Base-by-base conservation (phyloP, 2,113 vertebrate species). In the Nansenia antarctica region DNA sequence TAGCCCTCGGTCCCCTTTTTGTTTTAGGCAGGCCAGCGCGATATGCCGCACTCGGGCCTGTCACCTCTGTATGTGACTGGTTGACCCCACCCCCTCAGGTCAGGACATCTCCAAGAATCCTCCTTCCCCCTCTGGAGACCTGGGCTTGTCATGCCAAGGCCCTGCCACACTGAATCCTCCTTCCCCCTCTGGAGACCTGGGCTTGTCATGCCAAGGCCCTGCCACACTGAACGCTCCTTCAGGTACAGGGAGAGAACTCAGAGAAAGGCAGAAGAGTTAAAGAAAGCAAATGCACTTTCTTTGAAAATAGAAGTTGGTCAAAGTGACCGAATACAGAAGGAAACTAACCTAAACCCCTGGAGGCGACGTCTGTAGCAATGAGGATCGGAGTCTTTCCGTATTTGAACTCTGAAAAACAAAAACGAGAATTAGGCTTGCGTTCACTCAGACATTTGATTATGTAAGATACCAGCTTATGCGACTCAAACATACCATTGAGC, bases 151-250 rank as follows among this genome's bases (percentile, higher is more conserved):
- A n/a, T n/a, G n/a, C n/a, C n/a, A n/a, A n/a, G n/a, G n/a, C n/a
- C n/a, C n/a, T n/a, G n/a, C n/a, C n/a, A n/a, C n/a, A n/a, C n/a
- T n/a, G n/a, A n/a, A n/a, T n/a, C 95, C 96, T 97, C 96, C 96
- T 96, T 96, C 97, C 96, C 96, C 96, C 96, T 92, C 92, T 95
- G 95, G 95, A 94, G 94, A 96, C 96, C 97, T 98, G 96, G 95
- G 95, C 94, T 88, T 95, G 95, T 98, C 98, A 99, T 99, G 98
- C 98, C 98, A 98, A 99, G 95, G 95, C 95, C 96, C 96, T 98
- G 98, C 97, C 98, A 97, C 92, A 96, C 93, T 96, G 95, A 96
- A 96, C 94, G 95, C 96, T 96, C 98, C 98, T 98, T 99, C 93
- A 94, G 95, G 94, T 94, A 83, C 88, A 93, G 96, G 95, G 89